Conservation (phyloP, 1,140 invertebrate genomes). For the Penaeus japonicus region DNA sequence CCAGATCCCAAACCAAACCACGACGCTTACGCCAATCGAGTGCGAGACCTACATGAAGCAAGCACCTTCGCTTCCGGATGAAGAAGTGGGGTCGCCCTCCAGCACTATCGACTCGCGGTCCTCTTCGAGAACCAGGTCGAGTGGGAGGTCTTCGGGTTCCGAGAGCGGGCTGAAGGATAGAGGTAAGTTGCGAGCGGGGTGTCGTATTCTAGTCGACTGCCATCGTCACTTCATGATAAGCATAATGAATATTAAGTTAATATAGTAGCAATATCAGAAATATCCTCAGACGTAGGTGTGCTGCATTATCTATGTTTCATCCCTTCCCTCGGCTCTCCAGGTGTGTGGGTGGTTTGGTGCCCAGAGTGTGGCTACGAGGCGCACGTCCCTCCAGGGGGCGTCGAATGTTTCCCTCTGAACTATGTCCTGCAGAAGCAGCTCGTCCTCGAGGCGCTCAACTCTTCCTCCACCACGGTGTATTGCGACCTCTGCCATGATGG, state of each 20-base stretch:
- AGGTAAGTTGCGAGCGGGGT: neutral
- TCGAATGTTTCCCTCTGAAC: constrained; percentile 69
- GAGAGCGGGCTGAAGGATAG: neutral
- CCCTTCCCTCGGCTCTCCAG: neutral
- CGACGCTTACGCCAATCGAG: neutral
- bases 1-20: neutral
- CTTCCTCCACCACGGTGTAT: constrained; percentile 65
- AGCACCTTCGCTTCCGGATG: neutral
- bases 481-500: constrained; percentile 68
- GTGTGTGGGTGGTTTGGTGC: constrained; percentile 63
- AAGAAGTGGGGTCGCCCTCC: constrained; percentile 8
- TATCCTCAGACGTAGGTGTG: neutral
- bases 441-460: constrained; percentile 65
- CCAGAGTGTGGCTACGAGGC: constrained; percentile 68
- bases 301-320: neutral
- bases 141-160: constrained; percentile 28
- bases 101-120: constrained; percentile 26
- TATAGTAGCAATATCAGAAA: neutral
- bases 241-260: neutral
- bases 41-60: neutral
- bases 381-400: constrained; percentile 66
- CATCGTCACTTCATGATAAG: too few species aligned
- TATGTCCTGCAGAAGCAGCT: constrained; percentile 70
- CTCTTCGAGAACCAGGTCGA: constrained; percentile 31
- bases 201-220: too few species aligned